Evolutionary conservation across 2,888 invertebrate genomes (phyloP).

Genomic region (Dynastes grantii): DNA sequence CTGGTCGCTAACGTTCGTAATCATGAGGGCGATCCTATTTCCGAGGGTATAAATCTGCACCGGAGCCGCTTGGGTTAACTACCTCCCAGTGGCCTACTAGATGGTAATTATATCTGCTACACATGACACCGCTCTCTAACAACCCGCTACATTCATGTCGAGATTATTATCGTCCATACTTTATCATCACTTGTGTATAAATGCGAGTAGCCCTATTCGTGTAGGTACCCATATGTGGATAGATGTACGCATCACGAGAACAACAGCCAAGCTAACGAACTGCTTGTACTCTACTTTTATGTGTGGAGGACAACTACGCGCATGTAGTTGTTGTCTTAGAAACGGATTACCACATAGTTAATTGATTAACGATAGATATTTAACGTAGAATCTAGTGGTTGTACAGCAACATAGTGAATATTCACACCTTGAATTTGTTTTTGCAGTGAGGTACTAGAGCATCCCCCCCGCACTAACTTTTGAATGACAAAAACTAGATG

Average conservation of each 20-base stretch:
- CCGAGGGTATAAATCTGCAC: constrained; percentile 68
- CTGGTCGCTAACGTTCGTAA: constrained; percentile 48
- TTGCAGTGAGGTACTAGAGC: too few species aligned
- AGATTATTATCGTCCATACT: constrained; percentile 48
- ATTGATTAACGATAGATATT: too few species aligned
- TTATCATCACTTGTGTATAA: constrained; percentile 44
- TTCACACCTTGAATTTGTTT: too few species aligned
- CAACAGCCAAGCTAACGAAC: neutral
- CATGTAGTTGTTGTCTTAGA: too few species aligned
- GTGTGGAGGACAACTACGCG: neutral
- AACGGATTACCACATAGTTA: too few species aligned
- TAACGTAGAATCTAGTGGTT: too few species aligned
- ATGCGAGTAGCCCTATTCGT: constrained; percentile 18
- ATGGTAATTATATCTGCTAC: constrained; percentile 70
- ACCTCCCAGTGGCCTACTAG: constrained; percentile 71
- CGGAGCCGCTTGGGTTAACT: constrained; percentile 69
- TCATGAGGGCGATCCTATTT: constrained; percentile 65
- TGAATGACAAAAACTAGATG: too few species aligned
- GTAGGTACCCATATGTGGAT: neutral
- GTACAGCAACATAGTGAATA: too few species aligned
- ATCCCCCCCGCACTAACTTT: too few species aligned
- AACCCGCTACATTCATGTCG: constrained; percentile 55
- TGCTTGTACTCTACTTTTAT: constrained; percentile 12
- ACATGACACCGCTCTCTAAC: constrained; percentile 65
- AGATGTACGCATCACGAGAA: neutral